Evolutionary conservation across 2,113 vertebrate genomes (phyloP), one percentile per base, ranked within the genome.

Genomic region (Platichthys flesus): DNA sequence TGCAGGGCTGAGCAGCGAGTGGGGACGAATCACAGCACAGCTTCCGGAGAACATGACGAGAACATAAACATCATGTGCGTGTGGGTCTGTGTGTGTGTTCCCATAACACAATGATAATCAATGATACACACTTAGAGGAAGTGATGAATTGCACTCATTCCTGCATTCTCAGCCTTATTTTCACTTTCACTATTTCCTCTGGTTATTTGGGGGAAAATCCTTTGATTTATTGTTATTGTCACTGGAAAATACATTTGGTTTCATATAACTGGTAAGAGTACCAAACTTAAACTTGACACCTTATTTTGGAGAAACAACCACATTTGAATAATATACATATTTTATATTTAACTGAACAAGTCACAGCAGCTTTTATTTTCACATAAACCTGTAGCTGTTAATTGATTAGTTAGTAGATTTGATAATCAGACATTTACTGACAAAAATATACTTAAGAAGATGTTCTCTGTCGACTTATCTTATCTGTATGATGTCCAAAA

Each of bases 61-160:
- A 49, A 81, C 75, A 54, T 85, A 77, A 83, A 85, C 54, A 72
- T 82, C 73, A 82, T 71, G 54, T 51, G 31, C 63, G 37, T 49
- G 47, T 56, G 56, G 2, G 24, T 24, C 2, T 24, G 24, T 3
- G 2, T 60, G 49, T 49, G 49, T 14, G 61, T 56, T 52, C 40
- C 16, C 71, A 35, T 60, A 21, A 49, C 45, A 6, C 45, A 49
- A 31, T 20, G 60, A 67, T 31, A 12, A 10, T 28, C 24, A 37
- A 3, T 67, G 16, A 66, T 24, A 56, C 40, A 35, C 35, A 76
- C 21, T 4, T 14, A 64, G 15, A 65, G 56, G 37, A 63, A 49
- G 55, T 18, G 3, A 51, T 61, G 2, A 52, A 37, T 12, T 40
- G 10, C 13, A 18, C 23, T 15, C 2, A 2, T 49, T 60, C 23